phyloP scores from a whole-genome alignment of 2,888 invertebrate species.

The Pollenia angustigena region DNA sequence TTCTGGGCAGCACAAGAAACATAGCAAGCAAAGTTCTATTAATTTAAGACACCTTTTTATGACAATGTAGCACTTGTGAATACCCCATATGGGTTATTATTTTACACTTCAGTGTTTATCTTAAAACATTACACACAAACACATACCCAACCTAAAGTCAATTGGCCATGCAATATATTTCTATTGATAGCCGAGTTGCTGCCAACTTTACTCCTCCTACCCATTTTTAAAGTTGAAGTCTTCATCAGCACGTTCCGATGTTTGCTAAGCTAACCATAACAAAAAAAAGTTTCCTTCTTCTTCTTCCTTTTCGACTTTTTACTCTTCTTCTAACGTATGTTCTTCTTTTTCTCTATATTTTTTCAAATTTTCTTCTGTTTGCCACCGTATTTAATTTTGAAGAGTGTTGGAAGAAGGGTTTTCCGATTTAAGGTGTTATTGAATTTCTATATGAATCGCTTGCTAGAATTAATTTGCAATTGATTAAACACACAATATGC shows the following conservation, averaged over 20 bases:
- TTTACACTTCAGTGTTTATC: too few relatives aligned
- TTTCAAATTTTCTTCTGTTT: neutral
- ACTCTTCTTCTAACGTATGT: neutral
- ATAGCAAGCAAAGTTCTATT: too few relatives aligned
- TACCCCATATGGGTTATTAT: too few relatives aligned
- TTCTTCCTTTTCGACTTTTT: neutral
- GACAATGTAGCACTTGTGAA: too few relatives aligned
- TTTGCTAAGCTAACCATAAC: conserved; percentile 31
- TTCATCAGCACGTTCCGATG: conserved; percentile 32
- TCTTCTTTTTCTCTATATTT: conserved; percentile 15
- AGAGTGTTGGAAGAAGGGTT: conserved; percentile 64
- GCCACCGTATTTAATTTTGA: conserved; percentile 65
- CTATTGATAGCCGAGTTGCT: conserved; percentile 29
- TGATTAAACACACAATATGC: too few relatives aligned
- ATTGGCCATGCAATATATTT: conserved; percentile 41
- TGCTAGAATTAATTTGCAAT: too few relatives aligned
- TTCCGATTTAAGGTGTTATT: conserved; percentile 76
- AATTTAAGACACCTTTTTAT: too few relatives aligned
- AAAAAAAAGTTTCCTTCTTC: conserved; percentile 51
- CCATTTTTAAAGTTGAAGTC: conserved; percentile 5
- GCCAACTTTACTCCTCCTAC: conserved; percentile 22
- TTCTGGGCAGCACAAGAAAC: too few relatives aligned
- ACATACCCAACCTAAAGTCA: too few relatives aligned
- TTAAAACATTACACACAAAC: too few relatives aligned
- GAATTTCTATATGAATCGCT: conserved; percentile 53